Base-by-base conservation (phyloP, 2,888 invertebrate genomes). In the Drosophila engyochracea region DNA sequence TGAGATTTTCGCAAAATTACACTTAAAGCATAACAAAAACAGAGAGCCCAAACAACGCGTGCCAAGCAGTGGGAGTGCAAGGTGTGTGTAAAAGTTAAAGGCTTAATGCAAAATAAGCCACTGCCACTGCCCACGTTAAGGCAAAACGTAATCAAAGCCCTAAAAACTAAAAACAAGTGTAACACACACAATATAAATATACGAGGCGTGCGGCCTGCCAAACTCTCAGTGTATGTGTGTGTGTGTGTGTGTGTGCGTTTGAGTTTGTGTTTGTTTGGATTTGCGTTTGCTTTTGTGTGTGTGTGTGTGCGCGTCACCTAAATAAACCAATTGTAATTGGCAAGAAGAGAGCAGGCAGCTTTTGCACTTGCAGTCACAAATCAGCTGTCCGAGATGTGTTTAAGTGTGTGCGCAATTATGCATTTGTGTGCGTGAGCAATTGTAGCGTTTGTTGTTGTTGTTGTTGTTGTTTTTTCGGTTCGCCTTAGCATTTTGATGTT, bases 151-250 rank as follows among this genome's bases (percentile, higher is more conserved):
- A 81, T 67, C 55, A 69, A 75, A 75, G 71, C 66, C 63, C 63
- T 62, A 67, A 81, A 84, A 89, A 70, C 65, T 59, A 69, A 81
- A 86, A 86, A 85, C 85, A 89, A 85, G 89, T 85, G 89, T 77
- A 83, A 76, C 74, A 69, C 53, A 71, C 60, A 69, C 63, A 70
- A 67, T 67, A 70, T 64, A 62, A 83, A 81, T 81, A 69, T 71
- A 28, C 65, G 75, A 81, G 69, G 78, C 81, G 81, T 80, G 81
- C 73, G 74, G 74, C 39, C 63, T 64, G 60, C 71, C 49, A 44
- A 59, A 19, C 58, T 59, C 53, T 74, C 63, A 53, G 55, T 61
- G 71, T 68, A 41, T 61, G 52, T 54, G 51, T 49, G 30, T 30
- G 30, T 6, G 28, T 28, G 28, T 28, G 59, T 70, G 58, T 53